These are phyloP conservation scores for Sapajus apella DNA, from an alignment of 2,113 vertebrate genomes.

Conservation along the genomic window DNA sequence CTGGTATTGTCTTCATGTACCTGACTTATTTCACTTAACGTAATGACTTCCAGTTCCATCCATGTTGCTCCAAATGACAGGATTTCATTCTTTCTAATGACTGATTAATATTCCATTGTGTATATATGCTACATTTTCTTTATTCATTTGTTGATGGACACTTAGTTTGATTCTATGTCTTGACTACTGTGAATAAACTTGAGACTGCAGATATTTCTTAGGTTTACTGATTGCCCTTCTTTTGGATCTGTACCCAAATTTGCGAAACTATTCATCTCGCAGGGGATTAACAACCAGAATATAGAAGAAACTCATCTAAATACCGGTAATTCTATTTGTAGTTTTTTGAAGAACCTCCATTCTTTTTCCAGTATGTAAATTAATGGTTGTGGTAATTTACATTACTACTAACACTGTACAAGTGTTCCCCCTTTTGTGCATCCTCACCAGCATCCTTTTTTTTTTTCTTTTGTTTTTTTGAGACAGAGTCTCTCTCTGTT, in stretches of 20 bases:
- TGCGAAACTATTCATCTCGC: too few species aligned
- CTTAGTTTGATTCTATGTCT: neutral
- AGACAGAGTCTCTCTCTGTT: too few species aligned
- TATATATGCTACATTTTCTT: neutral
- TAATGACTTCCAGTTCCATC: neutral
- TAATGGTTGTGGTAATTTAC: neutral
- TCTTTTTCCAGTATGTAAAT: neutral
- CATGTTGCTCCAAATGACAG: neutral
- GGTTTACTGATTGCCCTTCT: neutral
- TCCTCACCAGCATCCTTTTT: neutral
- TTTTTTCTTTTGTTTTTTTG: neutral
- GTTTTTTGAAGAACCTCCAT: neutral
- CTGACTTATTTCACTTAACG: neutral
- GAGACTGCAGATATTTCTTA: neutral
- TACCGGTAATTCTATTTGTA: neutral
- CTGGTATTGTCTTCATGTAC: neutral
- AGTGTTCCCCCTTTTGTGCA: neutral
- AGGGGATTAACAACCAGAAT: too few species aligned
- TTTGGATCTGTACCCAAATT: neutral
- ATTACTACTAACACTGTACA: neutral
- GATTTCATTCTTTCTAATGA: neutral
- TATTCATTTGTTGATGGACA: neutral
- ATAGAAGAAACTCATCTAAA: too few species aligned
- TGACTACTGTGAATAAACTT: neutral
- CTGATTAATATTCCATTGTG: neutral